Evolutionary conservation across 2,797 vertebrate species (phyloP), one percentile per base, ranked within the genome.

Genomic region (Gymnothorax reevesii): DNA sequence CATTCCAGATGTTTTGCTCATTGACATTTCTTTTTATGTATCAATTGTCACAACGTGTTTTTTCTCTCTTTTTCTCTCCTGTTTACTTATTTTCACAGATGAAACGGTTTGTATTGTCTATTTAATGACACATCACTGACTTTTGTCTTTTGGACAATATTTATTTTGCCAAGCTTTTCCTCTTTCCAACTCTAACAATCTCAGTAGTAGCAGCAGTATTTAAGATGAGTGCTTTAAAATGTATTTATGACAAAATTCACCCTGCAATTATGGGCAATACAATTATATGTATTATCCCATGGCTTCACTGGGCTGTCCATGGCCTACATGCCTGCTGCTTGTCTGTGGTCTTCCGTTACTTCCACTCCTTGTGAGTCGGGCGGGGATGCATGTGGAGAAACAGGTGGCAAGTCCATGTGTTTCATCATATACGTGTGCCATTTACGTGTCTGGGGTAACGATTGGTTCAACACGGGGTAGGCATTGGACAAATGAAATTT

Each of bases 71-170:
- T 57, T 85, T 49, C 33, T 69, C 7, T 69, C 49, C 69, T 55
- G 4, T 64, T 3, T 22, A 20, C 66, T 52, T 6, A 64, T 20
- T 73, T 54, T 57, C 77, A 59, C 73, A 86, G 85, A 49, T 77
- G 54, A 73, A 80, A 73, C 69, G 85, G 85, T 86, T 86, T 60
- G 85, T 86, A 80, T n/a, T 42, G 33, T 33, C 52, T 83, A 42
- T 83, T 60, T 7, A 82, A 82, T 33, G 57, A 62, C 55, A 66
- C 52, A 77, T 42, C 73, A 20, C 27, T 25, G 20, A 69, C 20
- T 69, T 85, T 54, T 71, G 25, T 85, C 66, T 52, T 69, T 55
- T 71, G 33, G 49, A 71, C 52, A 85, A 73, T 54, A 25, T 64
- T 42, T 73, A 69, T 25, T 4, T 73, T 2, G 59, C 66, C 59